Evolutionary conservation across 2,797 vertebrate genomes (phyloP).

Genomic region (Pangasius sanitwongsei): DNA sequence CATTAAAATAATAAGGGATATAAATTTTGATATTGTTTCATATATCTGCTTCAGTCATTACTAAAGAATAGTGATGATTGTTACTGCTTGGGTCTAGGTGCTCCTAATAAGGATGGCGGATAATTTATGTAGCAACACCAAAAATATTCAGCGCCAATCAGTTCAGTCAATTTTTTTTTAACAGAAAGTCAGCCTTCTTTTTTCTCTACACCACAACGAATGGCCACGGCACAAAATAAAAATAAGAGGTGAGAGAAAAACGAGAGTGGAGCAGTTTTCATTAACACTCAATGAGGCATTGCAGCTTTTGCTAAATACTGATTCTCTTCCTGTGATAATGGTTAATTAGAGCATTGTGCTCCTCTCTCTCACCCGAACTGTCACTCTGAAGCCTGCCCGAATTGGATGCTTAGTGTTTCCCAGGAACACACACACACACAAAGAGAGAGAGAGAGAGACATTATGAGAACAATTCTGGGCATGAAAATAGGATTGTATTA

Average conservation of each 20-base stretch:
- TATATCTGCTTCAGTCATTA: neutral
- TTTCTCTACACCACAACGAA: neutral
- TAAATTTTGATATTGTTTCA: neutral
- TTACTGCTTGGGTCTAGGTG: neutral
- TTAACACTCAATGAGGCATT: constrained; percentile 42
- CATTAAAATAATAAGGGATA: neutral
- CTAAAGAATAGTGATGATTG: neutral
- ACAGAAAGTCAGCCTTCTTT: neutral
- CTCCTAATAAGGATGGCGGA: neutral
- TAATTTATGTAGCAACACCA: neutral
- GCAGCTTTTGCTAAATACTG: constrained; percentile 40
- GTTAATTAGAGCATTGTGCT: constrained; percentile 74
- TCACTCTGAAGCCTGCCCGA: constrained; percentile 68
- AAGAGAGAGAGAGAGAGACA: constrained; percentile 62
- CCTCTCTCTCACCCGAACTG: constrained; percentile 56
- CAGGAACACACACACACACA: constrained; percentile 53
- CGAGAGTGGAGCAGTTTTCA: constrained; percentile 27
- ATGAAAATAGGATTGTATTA: constrained; percentile 83
- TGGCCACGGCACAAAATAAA: neutral
- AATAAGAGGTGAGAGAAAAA: constrained; percentile 26
- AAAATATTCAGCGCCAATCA: neutral
- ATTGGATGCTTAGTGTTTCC: constrained; percentile 76
- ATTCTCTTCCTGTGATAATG: constrained; percentile 69
- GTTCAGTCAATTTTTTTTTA: neutral
- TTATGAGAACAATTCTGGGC: constrained; percentile 79